Percentiles rank a stretch among this genome's conserved stretches.
These are phyloP conservation scores for Fragum fragum DNA, from an alignment of 2,888 invertebrate species.

Conservation along the genomic window DNA sequence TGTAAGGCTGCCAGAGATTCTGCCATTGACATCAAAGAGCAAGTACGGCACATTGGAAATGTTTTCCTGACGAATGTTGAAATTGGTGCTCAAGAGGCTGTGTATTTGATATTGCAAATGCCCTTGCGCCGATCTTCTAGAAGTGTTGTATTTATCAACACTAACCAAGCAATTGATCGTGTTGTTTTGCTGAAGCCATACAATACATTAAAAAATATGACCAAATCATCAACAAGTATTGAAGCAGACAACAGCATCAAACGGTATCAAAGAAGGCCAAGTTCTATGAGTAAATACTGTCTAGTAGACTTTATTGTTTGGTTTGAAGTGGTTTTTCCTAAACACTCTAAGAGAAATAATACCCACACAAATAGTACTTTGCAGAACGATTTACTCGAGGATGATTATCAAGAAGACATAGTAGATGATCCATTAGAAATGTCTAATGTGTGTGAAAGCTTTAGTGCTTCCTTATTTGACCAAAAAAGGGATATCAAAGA, in stretches of 20 bases:
- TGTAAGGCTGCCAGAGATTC: slow-evolving; percentile 34
- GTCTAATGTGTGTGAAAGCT: no score
- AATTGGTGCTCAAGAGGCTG: slow-evolving; percentile 24
- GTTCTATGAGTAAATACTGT: slow-evolving; percentile 30
- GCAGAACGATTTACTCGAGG: slow-evolving; percentile 14
- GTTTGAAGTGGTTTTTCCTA: slow-evolving; percentile 17
- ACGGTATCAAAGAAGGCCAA: slow-evolving; percentile 56
- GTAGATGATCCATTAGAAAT: slow-evolving; percentile 25
- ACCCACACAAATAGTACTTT: no score
- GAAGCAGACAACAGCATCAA: slow-evolving; percentile 52
- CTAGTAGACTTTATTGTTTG: slow-evolving; percentile 52
- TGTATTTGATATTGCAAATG: slow-evolving; percentile 18
- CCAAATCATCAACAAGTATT: slow-evolving; percentile 43
- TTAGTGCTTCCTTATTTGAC: not conserved
- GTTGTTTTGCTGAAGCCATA: slow-evolving; percentile 49
- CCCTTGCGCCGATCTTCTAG: slow-evolving; percentile 18
- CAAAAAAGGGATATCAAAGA: not conserved
- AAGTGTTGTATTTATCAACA: slow-evolving; percentile 56
- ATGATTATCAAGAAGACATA: slow-evolving; percentile 30
- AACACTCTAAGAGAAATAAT: no score
- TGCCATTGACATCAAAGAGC: slow-evolving; percentile 44
- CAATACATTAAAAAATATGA: slow-evolving; percentile 42
- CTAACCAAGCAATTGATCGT: slow-evolving; percentile 39
- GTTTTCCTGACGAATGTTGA: slow-evolving; percentile 1
- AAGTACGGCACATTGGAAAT: slow-evolving; percentile 42